These are phyloP conservation scores for Lytechinus variegatus DNA, from an alignment of 35 echinoderm and acorn worm genomes.

Conservation along the genomic window DNA sequence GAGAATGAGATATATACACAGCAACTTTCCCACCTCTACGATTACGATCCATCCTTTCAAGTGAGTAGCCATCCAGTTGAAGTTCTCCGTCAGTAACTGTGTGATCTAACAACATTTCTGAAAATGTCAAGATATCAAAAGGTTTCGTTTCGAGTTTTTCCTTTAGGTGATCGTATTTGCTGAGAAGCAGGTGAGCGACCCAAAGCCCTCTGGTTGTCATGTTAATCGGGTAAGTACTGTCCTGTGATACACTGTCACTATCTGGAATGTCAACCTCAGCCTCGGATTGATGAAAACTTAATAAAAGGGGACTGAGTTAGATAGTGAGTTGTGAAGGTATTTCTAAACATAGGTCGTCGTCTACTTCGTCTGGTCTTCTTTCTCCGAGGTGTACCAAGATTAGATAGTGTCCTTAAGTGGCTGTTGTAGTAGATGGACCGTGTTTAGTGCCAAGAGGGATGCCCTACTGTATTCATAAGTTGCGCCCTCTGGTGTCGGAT, in stretches of 20 bases:
- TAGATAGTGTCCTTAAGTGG: background rate
- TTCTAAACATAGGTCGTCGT: background rate
- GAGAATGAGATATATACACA: background rate
- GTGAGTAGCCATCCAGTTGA: background rate
- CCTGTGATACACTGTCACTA: background rate
- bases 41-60: slow-evolving; percentile 9
- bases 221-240: background rate
- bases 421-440: background rate
- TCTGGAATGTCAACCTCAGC: background rate
- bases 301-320: background rate
- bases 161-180: background rate
- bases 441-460: background rate
- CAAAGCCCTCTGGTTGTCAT: background rate
- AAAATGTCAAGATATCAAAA: slow-evolving; percentile 30
- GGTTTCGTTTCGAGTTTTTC: slow-evolving; percentile 23
- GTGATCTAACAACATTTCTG: background rate
- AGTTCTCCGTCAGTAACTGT: background rate
- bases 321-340: background rate
- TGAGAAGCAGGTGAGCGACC: background rate
- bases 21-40: background rate
- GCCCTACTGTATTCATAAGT: too few relatives aligned
- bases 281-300: too few relatives aligned
- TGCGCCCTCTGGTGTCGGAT: too few relatives aligned
- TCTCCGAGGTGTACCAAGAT: background rate
- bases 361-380: background rate